Evolutionary conservation across 2,797 vertebrate genomes (phyloP), one percentile per base, ranked within the genome.

Genomic region (Chelon auratus): DNA sequence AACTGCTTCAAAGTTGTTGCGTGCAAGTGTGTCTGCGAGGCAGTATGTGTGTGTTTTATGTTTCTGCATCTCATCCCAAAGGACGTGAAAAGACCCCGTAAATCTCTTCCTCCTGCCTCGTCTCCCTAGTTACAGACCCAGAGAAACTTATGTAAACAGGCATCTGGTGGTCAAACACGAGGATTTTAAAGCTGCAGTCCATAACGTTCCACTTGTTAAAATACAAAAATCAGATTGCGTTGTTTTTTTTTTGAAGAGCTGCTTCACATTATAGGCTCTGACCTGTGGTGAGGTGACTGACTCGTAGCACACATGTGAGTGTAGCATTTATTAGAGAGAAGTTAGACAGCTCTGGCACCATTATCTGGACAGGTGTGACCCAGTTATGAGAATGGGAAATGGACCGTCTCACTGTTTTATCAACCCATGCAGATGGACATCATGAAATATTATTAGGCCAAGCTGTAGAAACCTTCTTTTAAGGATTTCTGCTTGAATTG

Each of bases 61-160:
- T 69, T 71, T 56, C 56, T 66, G 64, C 24, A 36, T 53, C 45
- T 84, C 52, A 51, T 83, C 80, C 73, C 72, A 42, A 36, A n/a
- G 43, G 82, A 85, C 64, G 36, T 58, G 72, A 56, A 62, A 15
- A 72, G 76, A 71, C 65, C 48, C 59, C 47, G 77, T 82, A 77
- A 87, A 89, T 84, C 83, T 77, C 64, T 39, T 62, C 81, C 73
- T 75, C 66, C 75, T 68, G 80, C 77, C 77, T 79, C 52, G 22
- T 83, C 78, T 81, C 73, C 80, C 24, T 62, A 15, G 77, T 63
- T 58, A 82, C 84, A 60, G 64, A 58, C 60, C 62, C 56, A 10
- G 39, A 71, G 56, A 77, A 69, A 80, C 67, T 17, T 64, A 57
- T 39, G 62, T 66, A 81, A 80, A 89, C 79, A 86, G 58, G 63